Evolutionary conservation across 2,888 invertebrate genomes (phyloP).

Genomic region (Beris chalybata): DNA sequence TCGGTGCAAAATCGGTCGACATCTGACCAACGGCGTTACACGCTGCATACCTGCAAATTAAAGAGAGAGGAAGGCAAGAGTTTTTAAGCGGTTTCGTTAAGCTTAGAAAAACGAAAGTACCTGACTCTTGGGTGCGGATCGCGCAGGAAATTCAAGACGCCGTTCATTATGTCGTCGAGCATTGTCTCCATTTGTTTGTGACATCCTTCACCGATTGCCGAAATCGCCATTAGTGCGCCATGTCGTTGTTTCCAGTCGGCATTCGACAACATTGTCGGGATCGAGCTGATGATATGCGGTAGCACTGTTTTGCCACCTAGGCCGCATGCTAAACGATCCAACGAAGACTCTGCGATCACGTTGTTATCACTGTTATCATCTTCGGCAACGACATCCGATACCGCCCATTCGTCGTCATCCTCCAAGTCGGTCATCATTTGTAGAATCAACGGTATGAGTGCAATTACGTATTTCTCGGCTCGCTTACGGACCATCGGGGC

Average conservation of each 20-base stretch:
- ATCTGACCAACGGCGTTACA: constrained; percentile 99
- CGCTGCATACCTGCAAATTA: constrained; percentile 76
- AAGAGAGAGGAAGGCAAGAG: not conserved
- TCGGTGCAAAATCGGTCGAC: constrained; percentile 97
- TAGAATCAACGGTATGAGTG: constrained; percentile 80
- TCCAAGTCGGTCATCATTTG: constrained; percentile 95
- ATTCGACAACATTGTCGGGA: constrained; percentile 84
- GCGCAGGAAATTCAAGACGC: constrained; percentile 80
- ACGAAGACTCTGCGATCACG: constrained; percentile 92
- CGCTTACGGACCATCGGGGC: constrained; percentile 96
- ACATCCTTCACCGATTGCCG: constrained; percentile 97
- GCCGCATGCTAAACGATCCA: constrained; percentile 97
- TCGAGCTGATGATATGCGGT: constrained; percentile 80
- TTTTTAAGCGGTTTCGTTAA: not conserved
- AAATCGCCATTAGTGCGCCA: constrained; percentile 98
- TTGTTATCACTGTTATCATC: constrained; percentile 95
- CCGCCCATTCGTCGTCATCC: constrained; percentile 87
- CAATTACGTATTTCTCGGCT: constrained; percentile 79
- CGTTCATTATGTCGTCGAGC: constrained; percentile 90
- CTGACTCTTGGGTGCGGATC: constrained; percentile 65
- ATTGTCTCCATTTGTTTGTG: constrained; percentile 97
- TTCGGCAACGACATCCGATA: constrained; percentile 82
- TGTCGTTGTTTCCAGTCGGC: constrained; percentile 88
- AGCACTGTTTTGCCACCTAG: constrained; percentile 90
- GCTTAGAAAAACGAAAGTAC: constrained; percentile 9